These are phyloP conservation scores for Sula dactylatra DNA, from an alignment of 2,113 vertebrate genomes.

Conservation along the genomic window DNA sequence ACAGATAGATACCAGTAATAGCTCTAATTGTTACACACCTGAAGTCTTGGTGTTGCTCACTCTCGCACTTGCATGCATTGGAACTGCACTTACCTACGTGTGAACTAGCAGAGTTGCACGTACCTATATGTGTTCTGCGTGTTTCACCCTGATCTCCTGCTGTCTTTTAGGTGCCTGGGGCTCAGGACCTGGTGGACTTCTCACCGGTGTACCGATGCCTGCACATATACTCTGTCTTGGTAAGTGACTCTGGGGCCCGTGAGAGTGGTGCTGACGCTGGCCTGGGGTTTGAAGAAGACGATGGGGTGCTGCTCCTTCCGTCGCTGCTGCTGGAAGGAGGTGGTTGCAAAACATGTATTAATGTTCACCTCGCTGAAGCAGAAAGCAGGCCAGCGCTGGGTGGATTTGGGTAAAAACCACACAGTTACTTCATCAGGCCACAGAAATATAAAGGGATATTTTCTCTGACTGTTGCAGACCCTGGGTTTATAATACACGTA, in stretches of 20 bases:
- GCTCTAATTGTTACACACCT: neutral
- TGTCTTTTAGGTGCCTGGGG: slow-evolving; percentile 83
- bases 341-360: rapidly evolving
- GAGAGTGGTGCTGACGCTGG: neutral
- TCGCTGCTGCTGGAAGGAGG: neutral
- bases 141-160: neutral
- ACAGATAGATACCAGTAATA: no score
- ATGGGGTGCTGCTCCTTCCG: neutral
- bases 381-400: neutral
- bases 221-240: slow-evolving; percentile 93
- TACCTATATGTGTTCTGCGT: neutral
- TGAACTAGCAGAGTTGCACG: neutral
- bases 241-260: slow-evolving; percentile 50
- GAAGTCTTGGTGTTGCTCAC: neutral
- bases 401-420: neutral
- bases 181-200: slow-evolving; percentile 96
- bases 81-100: rapidly evolving
- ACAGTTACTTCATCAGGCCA: neutral
- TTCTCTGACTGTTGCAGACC: neutral
- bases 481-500: rapidly evolving
- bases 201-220: slow-evolving; percentile 96
- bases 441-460: neutral
- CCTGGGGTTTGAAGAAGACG: rapidly evolving
- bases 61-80: rapidly evolving
- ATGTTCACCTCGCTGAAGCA: neutral